A percentile compares a stretch with the other conserved stretches of the same genome.
phyloP scores from a whole-genome alignment of 92 coral and sea anemone species.

The Palythoa caribaeorum region DNA sequence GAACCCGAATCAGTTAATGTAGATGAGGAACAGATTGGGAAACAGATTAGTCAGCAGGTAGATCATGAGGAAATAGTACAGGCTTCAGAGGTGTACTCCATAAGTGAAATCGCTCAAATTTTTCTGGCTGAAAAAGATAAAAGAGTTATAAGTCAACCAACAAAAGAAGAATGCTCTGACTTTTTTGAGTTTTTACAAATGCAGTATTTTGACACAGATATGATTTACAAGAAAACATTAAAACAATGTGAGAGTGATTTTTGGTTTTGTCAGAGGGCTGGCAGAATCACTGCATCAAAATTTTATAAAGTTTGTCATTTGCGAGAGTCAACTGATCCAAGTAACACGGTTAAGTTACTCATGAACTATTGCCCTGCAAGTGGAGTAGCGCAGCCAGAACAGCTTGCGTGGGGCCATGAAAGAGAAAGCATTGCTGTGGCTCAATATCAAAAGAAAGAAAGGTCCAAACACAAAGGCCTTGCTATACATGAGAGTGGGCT shows the following conservation, averaged over 20 bases:
- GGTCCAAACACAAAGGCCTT: slow-evolving; percentile 14
- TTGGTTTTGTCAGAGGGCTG: slow-evolving; percentile 22
- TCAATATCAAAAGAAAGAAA: slow-evolving; percentile 7
- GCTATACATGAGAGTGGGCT: slow-evolving; percentile 51
- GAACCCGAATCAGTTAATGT: neutral
- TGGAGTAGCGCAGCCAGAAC: neutral
- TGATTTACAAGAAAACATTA: neutral
- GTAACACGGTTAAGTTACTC: slow-evolving; percentile 8
- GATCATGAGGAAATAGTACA: slow-evolving; percentile 22
- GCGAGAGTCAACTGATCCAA: slow-evolving; percentile 23
- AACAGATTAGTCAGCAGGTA: neutral
- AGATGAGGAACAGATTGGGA: slow-evolving; percentile 9
- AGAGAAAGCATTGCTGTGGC: slow-evolving; percentile 15
- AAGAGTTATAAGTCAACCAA: neutral
- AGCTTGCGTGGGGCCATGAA: slow-evolving; percentile 14
- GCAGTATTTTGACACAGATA: slow-evolving; percentile 1
- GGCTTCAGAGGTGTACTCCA: slow-evolving; percentile 8
- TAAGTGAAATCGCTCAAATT: neutral
- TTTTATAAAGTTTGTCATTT: slow-evolving; percentile 34
- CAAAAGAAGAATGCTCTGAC: neutral
- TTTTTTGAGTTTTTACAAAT: neutral
- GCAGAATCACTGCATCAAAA: slow-evolving; percentile 10
- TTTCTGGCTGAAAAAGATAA: neutral
- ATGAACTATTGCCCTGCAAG: slow-evolving; percentile 11
- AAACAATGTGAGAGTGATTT: slow-evolving; percentile 21